A percentile compares a stretch with the other conserved stretches of the same genome.
These are phyloP conservation scores for Lamellibrachia luymesi DNA, from an alignment of 1,140 invertebrate genomes.

Conservation along the genomic window DNA sequence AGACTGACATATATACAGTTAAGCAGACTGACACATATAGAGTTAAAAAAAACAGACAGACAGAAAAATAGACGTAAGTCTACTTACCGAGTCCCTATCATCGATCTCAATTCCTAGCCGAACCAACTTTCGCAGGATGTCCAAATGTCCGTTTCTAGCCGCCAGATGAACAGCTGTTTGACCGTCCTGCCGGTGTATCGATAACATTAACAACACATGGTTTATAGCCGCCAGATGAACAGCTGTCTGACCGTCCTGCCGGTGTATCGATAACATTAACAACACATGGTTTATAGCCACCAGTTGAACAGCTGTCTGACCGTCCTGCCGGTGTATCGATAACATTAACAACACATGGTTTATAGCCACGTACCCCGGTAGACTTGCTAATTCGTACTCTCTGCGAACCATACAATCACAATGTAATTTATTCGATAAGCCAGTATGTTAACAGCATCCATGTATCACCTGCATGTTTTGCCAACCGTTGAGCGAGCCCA, in stretches of 20 bases:
- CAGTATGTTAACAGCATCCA: too few relatives aligned
- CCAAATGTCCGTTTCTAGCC: conserved; percentile 83
- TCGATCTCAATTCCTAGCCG: conserved; percentile 98
- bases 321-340: conserved; percentile 54
- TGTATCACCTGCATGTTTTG: too few relatives aligned
- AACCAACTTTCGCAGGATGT: conserved; percentile 92
- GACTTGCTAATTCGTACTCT: neutral
- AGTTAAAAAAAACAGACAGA: neutral
- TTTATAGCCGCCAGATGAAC: conserved; percentile 92
- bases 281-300: conserved; percentile 90
- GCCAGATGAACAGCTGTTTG: conserved; percentile 92
- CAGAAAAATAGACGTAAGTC: neutral
- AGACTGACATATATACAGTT: neutral
- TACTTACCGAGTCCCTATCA: conserved; percentile 53
- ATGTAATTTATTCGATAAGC: too few relatives aligned
- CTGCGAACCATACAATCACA: neutral
- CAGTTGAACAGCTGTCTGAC: conserved; percentile 77
- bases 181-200: conserved; percentile 56
- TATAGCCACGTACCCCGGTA: neutral
- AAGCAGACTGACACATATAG: neutral
- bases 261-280: too few relatives aligned
- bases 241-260: conserved; percentile 87
- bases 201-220: neutral
- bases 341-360: neutral
- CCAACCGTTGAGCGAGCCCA: too few relatives aligned